These are phyloP conservation scores for Dendrolimus punctatus DNA, from an alignment of 1,140 invertebrate genomes.

Conservation along the genomic window DNA sequence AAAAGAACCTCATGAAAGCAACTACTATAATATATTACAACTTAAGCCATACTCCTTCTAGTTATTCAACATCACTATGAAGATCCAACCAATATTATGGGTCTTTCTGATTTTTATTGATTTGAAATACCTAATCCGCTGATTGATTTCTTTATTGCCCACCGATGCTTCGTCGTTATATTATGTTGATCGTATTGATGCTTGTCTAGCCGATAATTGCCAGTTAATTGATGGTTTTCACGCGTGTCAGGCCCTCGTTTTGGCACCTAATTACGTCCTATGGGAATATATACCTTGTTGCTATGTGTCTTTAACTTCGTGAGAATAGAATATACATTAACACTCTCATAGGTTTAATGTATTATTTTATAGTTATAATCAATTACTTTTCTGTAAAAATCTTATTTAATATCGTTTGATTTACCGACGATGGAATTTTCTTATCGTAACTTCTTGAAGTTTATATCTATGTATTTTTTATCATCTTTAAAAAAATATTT, in stretches of 20 bases:
- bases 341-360: background rate
- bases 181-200: slow-evolving; percentile 48
- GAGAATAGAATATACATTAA: background rate
- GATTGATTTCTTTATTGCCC: slow-evolving; percentile 70
- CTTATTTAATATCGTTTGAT: too few species aligned
- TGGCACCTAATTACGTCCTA: slow-evolving; percentile 58
- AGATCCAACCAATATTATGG: slow-evolving; percentile 45
- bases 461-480: too few species aligned
- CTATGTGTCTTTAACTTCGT: slow-evolving; percentile 3
- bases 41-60: slow-evolving; percentile 12
- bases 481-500: too few species aligned
- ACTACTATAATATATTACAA: background rate
- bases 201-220: slow-evolving; percentile 60
- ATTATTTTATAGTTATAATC: too few species aligned
- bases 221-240: slow-evolving; percentile 53
- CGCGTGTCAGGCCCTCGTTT: slow-evolving; percentile 50
- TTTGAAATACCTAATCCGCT: slow-evolving; percentile 67
- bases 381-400: too few species aligned
- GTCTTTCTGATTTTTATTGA: slow-evolving; percentile 65
- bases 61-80: slow-evolving; percentile 23
- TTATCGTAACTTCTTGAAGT: too few species aligned
- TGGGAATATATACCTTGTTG: slow-evolving; percentile 26
- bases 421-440: too few species aligned
- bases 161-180: slow-evolving; percentile 39
- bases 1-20: slow-evolving; percentile 12